Percentiles rank a stretch among this genome's conserved stretches.
phyloP scores from a whole-genome alignment of 2,888 invertebrate genomes.

The Ditula angustiorana region DNA sequence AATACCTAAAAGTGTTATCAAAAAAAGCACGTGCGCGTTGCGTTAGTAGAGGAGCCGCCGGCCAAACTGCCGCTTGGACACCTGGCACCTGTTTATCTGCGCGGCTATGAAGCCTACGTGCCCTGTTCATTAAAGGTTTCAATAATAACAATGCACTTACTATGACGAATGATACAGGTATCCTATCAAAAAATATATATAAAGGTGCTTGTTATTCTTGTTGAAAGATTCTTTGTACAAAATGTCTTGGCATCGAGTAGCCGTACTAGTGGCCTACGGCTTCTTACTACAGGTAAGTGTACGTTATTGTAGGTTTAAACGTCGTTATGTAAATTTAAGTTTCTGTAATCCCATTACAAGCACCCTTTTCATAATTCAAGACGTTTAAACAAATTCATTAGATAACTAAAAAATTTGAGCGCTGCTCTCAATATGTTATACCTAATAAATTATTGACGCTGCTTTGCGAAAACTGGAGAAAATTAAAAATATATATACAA shows the following conservation, averaged over 20 bases:
- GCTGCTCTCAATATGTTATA: no score
- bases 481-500: no score
- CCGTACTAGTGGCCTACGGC: slow-evolving; percentile 52
- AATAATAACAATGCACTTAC: slow-evolving; percentile 7
- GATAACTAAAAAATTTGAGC: no score
- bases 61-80: slow-evolving; percentile 24
- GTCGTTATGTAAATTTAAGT: neutral
- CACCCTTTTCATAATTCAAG: no score
- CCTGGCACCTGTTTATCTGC: slow-evolving; percentile 44
- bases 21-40: slow-evolving; percentile 11
- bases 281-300: slow-evolving; percentile 64
- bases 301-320: neutral
- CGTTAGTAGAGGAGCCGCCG: neutral
- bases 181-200: slow-evolving; percentile 62
- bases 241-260: slow-evolving; percentile 58
- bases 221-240: slow-evolving; percentile 46
- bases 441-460: no score
- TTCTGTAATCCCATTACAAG: no score
- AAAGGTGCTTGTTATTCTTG: slow-evolving; percentile 47
- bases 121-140: neutral
- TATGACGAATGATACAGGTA: slow-evolving; percentile 53
- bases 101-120: slow-evolving; percentile 12
- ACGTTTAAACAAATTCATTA: no score
- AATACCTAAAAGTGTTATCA: no score
- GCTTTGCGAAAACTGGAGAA: no score